Conservation (phyloP, 2,888 invertebrate genomes). For the Philhelius pedissequus region DNA sequence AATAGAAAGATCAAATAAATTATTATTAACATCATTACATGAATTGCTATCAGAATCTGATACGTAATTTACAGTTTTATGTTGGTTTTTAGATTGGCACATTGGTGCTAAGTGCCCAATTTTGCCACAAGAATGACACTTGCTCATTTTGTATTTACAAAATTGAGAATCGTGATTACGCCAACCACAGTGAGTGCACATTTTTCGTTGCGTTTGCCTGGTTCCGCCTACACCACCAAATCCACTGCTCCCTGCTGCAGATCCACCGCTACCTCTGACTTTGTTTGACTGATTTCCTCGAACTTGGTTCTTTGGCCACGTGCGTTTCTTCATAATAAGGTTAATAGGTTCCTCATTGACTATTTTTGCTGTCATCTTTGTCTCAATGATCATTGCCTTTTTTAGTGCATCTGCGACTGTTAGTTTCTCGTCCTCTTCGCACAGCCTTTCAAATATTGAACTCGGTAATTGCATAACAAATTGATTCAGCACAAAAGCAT, state of each 20-base stretch:
- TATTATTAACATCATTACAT: neutral
- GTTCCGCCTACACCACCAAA: neutral
- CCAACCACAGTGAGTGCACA: conserved; percentile 52
- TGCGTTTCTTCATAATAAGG: neutral
- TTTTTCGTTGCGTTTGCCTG: neutral
- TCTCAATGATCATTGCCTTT: conserved; percentile 23
- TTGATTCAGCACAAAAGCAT: neutral
- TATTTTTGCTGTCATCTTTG: neutral
- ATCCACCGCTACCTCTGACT: neutral
- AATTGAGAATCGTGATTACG: conserved; percentile 24
- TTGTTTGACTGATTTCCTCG: neutral
- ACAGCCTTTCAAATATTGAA: neutral
- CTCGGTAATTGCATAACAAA: neutral
- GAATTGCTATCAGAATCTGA: conserved; percentile 35
- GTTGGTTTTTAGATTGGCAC: conserved; percentile 6
- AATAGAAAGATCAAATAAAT: conserved; percentile 18
- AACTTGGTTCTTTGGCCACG: neutral
- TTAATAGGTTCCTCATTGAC: neutral
- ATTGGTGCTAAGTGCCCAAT: conserved; percentile 35
- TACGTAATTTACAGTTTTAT: conserved; percentile 43
- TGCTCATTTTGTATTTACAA: conserved; percentile 45
- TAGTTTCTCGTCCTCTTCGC: conserved; percentile 16
- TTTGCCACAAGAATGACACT: conserved; percentile 43
- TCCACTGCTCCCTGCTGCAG: neutral
- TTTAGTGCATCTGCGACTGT: conserved; percentile 8